Conservation (phyloP, 2,797 vertebrate species). For the Sebastes alutus region DNA sequence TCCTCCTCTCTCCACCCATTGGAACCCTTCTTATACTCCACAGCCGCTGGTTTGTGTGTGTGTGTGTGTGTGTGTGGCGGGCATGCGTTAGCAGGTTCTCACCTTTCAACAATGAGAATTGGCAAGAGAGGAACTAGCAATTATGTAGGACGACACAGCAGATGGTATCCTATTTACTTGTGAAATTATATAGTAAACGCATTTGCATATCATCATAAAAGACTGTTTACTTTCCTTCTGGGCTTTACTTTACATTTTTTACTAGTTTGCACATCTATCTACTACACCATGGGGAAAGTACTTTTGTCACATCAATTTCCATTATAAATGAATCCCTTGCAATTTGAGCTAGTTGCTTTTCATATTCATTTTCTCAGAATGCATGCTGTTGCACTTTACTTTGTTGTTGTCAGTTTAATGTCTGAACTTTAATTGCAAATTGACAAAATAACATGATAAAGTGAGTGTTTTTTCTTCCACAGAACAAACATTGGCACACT, state of each 20-base stretch:
- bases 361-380: background rate
- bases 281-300: background rate
- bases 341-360: background rate
- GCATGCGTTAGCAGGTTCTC: conserved; percentile 54
- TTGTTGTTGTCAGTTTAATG: background rate
- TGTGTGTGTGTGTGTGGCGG: background rate
- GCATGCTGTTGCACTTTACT: background rate
- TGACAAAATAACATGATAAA: background rate
- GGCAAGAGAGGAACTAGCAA: conserved; percentile 40
- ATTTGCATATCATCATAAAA: conserved; percentile 19
- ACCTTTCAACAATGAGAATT: conserved; percentile 59
- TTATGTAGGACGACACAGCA: conserved; percentile 53
- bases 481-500: background rate
- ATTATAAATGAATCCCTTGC: background rate
- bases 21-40: conserved; percentile 27
- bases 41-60: conserved; percentile 10
- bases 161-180: conserved; percentile 56
- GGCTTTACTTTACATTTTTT: background rate
- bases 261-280: background rate
- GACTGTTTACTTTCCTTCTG: background rate
- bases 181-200: conserved; percentile 35
- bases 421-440: background rate
- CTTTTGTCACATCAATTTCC: background rate
- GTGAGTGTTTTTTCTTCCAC: background rate
- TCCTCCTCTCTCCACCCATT: conserved; percentile 46